Evolutionary conservation across 2,888 invertebrate genomes (phyloP).

Genomic region (Agapostemon virescens): DNA sequence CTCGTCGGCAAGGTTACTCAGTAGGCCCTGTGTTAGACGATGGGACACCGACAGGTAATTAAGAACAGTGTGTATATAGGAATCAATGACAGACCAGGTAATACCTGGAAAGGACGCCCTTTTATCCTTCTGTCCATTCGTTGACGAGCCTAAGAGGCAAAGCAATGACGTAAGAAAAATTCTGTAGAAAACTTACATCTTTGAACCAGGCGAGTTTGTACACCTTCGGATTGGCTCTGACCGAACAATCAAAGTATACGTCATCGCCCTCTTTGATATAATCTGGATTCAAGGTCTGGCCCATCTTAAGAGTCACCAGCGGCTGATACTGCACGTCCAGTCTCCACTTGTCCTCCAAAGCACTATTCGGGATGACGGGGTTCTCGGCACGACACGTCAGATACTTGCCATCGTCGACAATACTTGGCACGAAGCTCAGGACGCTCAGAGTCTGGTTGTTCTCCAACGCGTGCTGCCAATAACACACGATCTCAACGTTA

Average conservation of each 20-base stretch:
- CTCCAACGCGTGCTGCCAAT: conserved; percentile 88
- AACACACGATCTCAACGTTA: conserved; percentile 22
- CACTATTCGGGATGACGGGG: conserved; percentile 90
- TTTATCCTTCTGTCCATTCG: no score
- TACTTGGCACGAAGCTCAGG: conserved; percentile 89
- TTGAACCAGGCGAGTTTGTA: conserved; percentile 94
- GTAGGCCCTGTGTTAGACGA: no score
- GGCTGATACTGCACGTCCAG: conserved; percentile 95
- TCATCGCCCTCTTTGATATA: conserved; percentile 95
- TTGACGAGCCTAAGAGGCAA: no score
- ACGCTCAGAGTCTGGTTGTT: conserved; percentile 91
- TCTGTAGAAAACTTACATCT: conserved; percentile 85
- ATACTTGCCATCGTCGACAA: conserved; percentile 94
- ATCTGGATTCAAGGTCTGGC: conserved; percentile 90
- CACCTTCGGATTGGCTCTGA: conserved; percentile 91
- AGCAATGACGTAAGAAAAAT: not conserved
- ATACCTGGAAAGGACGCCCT: no score
- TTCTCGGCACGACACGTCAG: conserved; percentile 94
- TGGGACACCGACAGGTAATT: no score
- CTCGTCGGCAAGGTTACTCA: no score
- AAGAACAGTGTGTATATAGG: no score
- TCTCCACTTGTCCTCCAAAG: conserved; percentile 92
- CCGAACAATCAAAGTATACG: conserved; percentile 93
- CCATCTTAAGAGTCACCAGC: conserved; percentile 90
- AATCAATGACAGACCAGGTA: no score